Base-by-base conservation (phyloP, 2,113 vertebrate genomes). In the Takifugu bimaculatus region DNA sequence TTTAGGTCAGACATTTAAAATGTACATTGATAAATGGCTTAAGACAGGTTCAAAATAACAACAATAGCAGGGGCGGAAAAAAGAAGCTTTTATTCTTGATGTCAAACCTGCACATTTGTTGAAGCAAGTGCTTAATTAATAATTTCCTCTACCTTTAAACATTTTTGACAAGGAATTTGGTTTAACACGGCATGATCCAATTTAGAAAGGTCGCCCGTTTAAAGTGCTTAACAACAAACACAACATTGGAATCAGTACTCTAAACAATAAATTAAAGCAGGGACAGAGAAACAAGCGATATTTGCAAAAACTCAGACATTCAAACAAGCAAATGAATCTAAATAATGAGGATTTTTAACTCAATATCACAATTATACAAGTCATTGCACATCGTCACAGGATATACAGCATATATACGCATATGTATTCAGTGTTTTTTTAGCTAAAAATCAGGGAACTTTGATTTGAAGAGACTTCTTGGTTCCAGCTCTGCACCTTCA, bases 371-470 rank as follows among this genome's bases (percentile, higher is more conserved):
- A 90, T 68, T 88, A 83, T 85, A 93, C 92, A 91, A 90, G 88
- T 91, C 92, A 96, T 96, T 97, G 95, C 96, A 97, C 95, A 89
- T 95, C 68, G 92, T 94, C 94, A 94, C 93, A 74, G 91, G 81
- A 89, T 75, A 80, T 78, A 81, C 82, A 39, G 35, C 35, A 87
- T 74, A 59, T 70, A 65, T 80, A 65, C 61, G 26, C 72, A 53
- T 63, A 35, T 69, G 43, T 27, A 75, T 60, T 82, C 77, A 60
- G 80, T 29, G 26, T 72, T 68, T 68, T 68, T 55, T 45, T 60
- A 82, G 88, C 77, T 87, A 84, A 83, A 85, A 85, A 90, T 88
- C 88, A 79, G 87, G 76, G 77, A 68, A 43, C 88, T 84, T 70
- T 68, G 59, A 83, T 72, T 83, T 59, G 63, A 72, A 80, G 74